Evolutionary conservation across 2,888 invertebrate species (phyloP).

Genomic region (Xestia xanthographa): DNA sequence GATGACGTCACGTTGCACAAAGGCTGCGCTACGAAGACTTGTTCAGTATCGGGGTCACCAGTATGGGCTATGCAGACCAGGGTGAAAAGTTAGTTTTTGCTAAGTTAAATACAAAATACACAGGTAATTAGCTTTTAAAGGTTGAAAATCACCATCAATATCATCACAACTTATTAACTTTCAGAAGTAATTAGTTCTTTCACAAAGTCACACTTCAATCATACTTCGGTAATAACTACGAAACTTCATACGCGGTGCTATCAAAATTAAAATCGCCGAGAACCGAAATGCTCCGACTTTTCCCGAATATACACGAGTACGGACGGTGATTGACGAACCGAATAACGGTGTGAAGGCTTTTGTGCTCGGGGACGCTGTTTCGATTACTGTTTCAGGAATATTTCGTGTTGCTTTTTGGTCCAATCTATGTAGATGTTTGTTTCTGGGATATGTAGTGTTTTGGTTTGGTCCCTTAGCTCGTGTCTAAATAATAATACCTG

Average conservation of each 20-base stretch:
- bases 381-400: constrained; percentile 27
- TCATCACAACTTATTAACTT: not conserved
- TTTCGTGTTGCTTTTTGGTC: constrained; percentile 9
- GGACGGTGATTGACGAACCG: constrained; percentile 47
- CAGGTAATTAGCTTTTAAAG: not conserved
- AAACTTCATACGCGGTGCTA: constrained; percentile 22
- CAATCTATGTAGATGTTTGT: not conserved
- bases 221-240: constrained; percentile 25
- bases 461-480: not conserved
- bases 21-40: no score
- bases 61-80: no score
- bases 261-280: constrained; percentile 43
- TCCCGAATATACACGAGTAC: constrained; percentile 21
- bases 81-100: no score
- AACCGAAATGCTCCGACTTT: constrained; percentile 32
- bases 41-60: no score
- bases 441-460: not conserved
- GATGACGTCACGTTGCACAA: no score
- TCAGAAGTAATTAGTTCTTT: constrained; percentile 12
- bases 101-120: not conserved
- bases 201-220: constrained; percentile 33
- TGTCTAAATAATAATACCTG: no score
- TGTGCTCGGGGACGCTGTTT: constrained; percentile 20
- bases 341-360: constrained; percentile 40
- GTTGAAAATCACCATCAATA: not conserved